These are phyloP conservation scores for Schizaphis graminum DNA, from an alignment of 2,888 invertebrate species.

Conservation along the genomic window DNA sequence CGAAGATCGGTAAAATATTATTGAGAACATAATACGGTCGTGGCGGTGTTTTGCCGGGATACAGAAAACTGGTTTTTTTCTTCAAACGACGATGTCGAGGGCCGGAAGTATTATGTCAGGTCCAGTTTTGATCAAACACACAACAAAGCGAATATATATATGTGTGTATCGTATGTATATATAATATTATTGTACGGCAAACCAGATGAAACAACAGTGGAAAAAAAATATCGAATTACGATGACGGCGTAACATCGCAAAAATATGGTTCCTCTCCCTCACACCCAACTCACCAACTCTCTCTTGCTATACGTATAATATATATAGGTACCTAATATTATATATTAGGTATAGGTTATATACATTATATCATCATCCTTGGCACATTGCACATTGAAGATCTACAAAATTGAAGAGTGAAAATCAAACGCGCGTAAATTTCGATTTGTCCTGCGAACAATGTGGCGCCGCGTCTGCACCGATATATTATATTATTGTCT, in stretches of 20 bases:
- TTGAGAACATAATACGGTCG: conserved; percentile 57
- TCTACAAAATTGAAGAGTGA: conserved; percentile 28
- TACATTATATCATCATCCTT: conserved; percentile 28
- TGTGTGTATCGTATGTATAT: not conserved
- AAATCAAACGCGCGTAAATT: conserved; percentile 64
- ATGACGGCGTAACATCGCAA: conserved; percentile 30
- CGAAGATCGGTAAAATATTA: conserved; percentile 57
- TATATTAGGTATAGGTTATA: not conserved
- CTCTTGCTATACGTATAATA: not conserved
- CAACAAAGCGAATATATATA: conserved; percentile 47
- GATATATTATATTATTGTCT: conserved; percentile 7
- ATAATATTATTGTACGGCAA: conserved; percentile 16
- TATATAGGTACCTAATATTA: too few relatives aligned
- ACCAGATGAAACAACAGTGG: conserved; percentile 62
- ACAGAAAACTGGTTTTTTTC: conserved; percentile 57
- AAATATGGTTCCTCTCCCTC: conserved; percentile 3
- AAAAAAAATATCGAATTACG: conserved; percentile 64
- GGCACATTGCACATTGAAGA: conserved; percentile 33
- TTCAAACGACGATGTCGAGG: conserved; percentile 31
- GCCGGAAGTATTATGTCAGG: conserved; percentile 65
- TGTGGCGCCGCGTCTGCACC: conserved; percentile 64
- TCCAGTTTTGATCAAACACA: conserved; percentile 62
- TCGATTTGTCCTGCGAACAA: conserved; percentile 64
- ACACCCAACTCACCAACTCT: not conserved
- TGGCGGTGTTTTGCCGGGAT: conserved; percentile 18